A percentile compares a stretch with the other conserved stretches of the same genome.
Conservation (phyloP, 1,140 invertebrate species). For the Mycetomoellerius zeteki region DNA sequence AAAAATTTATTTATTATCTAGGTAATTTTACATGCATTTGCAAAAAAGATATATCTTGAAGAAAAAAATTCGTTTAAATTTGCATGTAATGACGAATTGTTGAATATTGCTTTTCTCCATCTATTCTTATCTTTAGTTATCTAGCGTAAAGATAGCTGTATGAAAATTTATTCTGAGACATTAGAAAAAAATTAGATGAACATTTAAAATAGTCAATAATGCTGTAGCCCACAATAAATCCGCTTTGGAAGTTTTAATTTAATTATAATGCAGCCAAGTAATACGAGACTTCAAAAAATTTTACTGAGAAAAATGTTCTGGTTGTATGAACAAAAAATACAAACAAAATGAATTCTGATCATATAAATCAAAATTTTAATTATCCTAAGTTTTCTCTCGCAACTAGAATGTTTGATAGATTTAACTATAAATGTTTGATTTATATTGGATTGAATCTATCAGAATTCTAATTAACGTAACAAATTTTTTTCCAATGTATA, state of each 20-base stretch:
- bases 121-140: not conserved
- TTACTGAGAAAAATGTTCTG: too few species aligned
- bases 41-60: not conserved
- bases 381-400: too few species aligned
- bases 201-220: not conserved
- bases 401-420: too few species aligned
- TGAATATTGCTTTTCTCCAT: not conserved
- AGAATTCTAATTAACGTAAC: too few species aligned
- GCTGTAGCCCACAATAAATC: not conserved
- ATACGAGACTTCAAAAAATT: not conserved
- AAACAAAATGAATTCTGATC: too few species aligned
- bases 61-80: not conserved
- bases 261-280: not conserved
- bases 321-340: too few species aligned
- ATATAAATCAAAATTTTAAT: too few species aligned
- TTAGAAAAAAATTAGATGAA: not conserved
- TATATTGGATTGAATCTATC: too few species aligned
- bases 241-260: not conserved
- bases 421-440: too few species aligned
- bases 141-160: not conserved
- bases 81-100: not conserved
- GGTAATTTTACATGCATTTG: not conserved
- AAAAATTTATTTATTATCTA: not conserved
- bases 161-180: constrained; percentile 5
- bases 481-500: not conserved